These are phyloP conservation scores for Scaptomyza pallida DNA, from an alignment of 1,140 invertebrate genomes.

Conservation along the genomic window DNA sequence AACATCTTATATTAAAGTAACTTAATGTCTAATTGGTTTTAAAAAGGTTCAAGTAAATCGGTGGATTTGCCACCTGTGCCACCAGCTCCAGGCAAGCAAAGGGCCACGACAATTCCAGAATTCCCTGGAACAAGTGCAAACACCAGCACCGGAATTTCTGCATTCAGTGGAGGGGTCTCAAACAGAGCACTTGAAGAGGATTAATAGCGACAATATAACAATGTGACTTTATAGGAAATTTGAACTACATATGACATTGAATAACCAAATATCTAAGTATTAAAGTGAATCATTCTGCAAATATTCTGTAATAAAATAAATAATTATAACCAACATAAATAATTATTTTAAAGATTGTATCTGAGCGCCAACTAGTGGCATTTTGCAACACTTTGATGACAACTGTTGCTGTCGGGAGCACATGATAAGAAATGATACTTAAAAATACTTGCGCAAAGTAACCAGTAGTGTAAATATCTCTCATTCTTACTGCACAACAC, in stretches of 20 bases:
- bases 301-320: constrained; percentile 4
- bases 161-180: constrained; percentile 39
- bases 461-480: not conserved
- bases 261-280: constrained; percentile 1
- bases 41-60: constrained; percentile 66
- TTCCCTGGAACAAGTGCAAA: constrained; percentile 36
- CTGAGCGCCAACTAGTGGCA: constrained; percentile 23
- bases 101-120: constrained; percentile 53
- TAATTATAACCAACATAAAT: not conserved
- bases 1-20: constrained; percentile 16
- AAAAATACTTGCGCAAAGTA: constrained; percentile 29
- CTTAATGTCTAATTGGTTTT: not conserved
- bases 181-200: constrained; percentile 63
- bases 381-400: constrained; percentile 1
- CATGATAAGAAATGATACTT: constrained; percentile 9
- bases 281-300: not conserved
- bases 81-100: constrained; percentile 51
- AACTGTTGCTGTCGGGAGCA: constrained; percentile 24
- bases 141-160: constrained; percentile 25
- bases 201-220: not conserved
- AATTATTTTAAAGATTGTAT: not conserved
- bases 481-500: constrained; percentile 42
- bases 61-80: constrained; percentile 72
- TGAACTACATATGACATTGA: constrained; percentile 8
- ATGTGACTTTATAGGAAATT: not conserved